Evolutionary conservation across 2,113 vertebrate species (phyloP).

Genomic region (Pandion haliaetus): DNA sequence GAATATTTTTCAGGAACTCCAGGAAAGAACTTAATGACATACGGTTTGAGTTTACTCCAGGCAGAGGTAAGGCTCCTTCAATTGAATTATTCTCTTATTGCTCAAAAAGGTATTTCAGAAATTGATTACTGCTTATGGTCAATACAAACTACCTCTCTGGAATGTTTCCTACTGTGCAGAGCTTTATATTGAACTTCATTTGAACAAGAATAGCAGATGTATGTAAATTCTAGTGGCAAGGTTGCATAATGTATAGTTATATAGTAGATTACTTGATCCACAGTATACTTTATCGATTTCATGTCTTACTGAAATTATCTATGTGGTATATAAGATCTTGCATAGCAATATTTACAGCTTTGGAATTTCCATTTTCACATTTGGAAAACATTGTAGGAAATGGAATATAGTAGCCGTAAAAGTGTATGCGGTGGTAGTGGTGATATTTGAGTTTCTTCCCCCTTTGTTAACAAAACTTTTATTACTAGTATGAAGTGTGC

Average conservation of each 20-base stretch:
- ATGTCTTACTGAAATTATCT: neutral
- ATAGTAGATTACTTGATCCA: neutral
- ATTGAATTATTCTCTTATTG: conserved; percentile 64
- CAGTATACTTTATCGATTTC: neutral
- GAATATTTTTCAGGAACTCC: conserved; percentile 86
- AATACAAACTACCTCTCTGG: conserved; percentile 39
- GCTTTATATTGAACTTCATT: neutral
- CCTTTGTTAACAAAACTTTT: neutral
- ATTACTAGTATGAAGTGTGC: neutral
- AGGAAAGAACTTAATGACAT: conserved; percentile 98
- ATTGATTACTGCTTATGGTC: conserved; percentile 45
- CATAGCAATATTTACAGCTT: neutral
- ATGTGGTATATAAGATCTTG: neutral
- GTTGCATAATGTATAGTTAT: neutral
- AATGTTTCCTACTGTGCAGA: conserved; percentile 20
- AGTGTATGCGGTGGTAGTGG: neutral
- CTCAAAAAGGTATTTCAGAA: conserved; percentile 50
- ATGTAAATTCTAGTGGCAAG: neutral
- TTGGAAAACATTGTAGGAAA: neutral
- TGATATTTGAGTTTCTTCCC: neutral
- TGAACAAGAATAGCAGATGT: neutral
- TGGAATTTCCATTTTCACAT: neutral
- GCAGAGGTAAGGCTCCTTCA: conserved; percentile 84
- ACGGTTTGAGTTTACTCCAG: conserved; percentile 97
- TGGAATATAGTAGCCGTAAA: neutral